A percentile compares a stretch with the other conserved stretches of the same genome.
phyloP scores from a whole-genome alignment of 2,797 vertebrate genomes.

The Xiphophorus birchmanni region DNA sequence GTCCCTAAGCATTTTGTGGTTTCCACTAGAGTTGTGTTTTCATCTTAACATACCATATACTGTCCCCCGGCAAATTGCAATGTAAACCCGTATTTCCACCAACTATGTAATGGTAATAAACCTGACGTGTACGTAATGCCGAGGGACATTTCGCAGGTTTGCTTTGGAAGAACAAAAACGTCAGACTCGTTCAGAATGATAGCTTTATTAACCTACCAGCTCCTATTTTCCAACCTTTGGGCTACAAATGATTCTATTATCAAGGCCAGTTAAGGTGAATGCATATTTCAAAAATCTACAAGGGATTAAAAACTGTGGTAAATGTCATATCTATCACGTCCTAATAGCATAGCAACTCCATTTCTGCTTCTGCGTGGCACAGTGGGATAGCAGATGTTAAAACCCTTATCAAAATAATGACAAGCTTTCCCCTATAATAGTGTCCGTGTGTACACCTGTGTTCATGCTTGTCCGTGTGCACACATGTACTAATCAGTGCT shows the following conservation, averaged over 20 bases:
- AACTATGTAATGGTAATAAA: background rate
- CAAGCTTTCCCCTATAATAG: slow-evolving; percentile 47
- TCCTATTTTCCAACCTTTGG: slow-evolving; percentile 24
- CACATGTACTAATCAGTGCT: slow-evolving; percentile 52
- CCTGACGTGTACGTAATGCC: background rate
- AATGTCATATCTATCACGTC: slow-evolving; percentile 40
- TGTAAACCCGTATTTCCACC: background rate
- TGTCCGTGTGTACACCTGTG: slow-evolving; percentile 40
- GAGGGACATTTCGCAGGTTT: background rate
- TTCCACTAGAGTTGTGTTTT: background rate
- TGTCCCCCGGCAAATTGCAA: background rate
- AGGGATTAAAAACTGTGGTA: slow-evolving; percentile 37
- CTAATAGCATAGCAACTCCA: slow-evolving; percentile 37
- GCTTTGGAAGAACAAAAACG: slow-evolving; percentile 16
- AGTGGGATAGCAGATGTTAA: slow-evolving; percentile 51
- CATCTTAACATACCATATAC: background rate
- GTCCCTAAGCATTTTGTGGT: background rate
- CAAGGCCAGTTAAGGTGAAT: slow-evolving; percentile 36
- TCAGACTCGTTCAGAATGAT: slow-evolving; percentile 6
- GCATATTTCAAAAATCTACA: slow-evolving; percentile 40
- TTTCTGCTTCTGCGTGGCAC: slow-evolving; percentile 36
- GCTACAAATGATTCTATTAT: slow-evolving; percentile 41
- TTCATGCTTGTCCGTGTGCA: slow-evolving; percentile 24
- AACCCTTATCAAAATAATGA: slow-evolving; percentile 55
- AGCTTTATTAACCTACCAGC: slow-evolving; percentile 17